Conservation (phyloP, 2,113 vertebrate species). For the Megaptera novaeangliae region DNA sequence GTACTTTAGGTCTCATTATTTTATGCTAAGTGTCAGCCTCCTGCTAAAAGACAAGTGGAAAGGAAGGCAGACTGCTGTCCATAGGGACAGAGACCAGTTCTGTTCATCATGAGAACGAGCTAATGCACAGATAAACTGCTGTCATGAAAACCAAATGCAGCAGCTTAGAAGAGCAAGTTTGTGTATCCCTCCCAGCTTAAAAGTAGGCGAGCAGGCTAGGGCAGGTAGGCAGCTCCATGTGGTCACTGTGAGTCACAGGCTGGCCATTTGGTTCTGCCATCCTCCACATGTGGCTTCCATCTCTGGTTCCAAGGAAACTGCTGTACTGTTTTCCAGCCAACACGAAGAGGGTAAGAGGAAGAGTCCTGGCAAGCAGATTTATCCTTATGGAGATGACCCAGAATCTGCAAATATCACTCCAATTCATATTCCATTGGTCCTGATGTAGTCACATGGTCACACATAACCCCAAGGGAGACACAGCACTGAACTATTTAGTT, state of each 20-base stretch:
- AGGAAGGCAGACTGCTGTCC: background rate
- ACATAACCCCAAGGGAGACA: background rate
- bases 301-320: background rate
- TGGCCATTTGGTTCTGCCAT: background rate
- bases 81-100: background rate
- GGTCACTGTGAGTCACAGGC: background rate
- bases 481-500: background rate
- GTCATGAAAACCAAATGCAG: background rate
- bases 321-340: background rate
- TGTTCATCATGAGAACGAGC: background rate
- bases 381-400: background rate
- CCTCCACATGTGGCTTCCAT: background rate
- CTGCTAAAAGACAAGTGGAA: background rate
- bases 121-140: background rate
- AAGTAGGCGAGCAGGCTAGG: background rate
- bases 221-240: background rate
- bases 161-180: background rate
- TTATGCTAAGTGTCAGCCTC: background rate
- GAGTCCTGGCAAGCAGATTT: background rate
- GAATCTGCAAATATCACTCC: background rate
- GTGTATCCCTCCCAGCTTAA: background rate
- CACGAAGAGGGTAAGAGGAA: background rate
- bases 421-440: too few species aligned
- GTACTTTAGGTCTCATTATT: background rate
- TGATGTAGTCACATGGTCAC: background rate